Base-by-base conservation (phyloP, 2,113 vertebrate genomes). In the Geococcyx californianus region DNA sequence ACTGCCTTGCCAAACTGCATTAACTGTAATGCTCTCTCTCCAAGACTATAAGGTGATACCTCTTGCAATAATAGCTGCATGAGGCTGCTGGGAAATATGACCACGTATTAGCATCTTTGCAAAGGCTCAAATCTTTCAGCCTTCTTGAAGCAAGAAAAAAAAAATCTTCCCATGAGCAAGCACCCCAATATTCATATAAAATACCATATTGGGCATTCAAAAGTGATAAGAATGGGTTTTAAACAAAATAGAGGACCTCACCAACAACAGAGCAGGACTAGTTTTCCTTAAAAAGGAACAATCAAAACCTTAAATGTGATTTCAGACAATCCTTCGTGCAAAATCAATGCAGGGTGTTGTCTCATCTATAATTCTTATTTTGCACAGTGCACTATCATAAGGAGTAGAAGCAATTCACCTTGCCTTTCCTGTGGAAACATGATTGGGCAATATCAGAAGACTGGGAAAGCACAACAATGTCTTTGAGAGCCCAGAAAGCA, bases 21-120 rank as follows among this genome's bases (percentile, higher is more conserved):
- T 94, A 94, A 72, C 92, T 1, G 4, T 88, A 85, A 58, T 45
- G 31, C 59, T 74, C n/a, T 3, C 58, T 96, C 95, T 92, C 44
- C 20, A 56, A 44, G 68, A 51, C 34, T 79, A 80, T 29, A 84
- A 47, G 58, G 40, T 62, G 63, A 75, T 84, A 49, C 26, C 73
- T 87, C 28, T 80, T 93, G 76, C 78, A 96, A 64, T 94, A 95
- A 94, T 59, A 94, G 29, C 68, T 42, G 18, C 55, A 31, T 29
- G 21, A 87, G 64, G 45, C 52, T 81, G 54, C 74, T 92, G 90
- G 58, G 67, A 96, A 74, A 83, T 74, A 77, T 75, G 64, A 67
- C 64, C 3, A 12, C 88, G 34, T 70, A 79, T 75, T 84, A 84
- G 56, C 54, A 17, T 75, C 36, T 92, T 86, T 76, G 74, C 59